Percentiles rank a stretch among this genome's conserved stretches.
Conservation (phyloP, 23 tunicate species). For the Aplidium turbinatum region DNA sequence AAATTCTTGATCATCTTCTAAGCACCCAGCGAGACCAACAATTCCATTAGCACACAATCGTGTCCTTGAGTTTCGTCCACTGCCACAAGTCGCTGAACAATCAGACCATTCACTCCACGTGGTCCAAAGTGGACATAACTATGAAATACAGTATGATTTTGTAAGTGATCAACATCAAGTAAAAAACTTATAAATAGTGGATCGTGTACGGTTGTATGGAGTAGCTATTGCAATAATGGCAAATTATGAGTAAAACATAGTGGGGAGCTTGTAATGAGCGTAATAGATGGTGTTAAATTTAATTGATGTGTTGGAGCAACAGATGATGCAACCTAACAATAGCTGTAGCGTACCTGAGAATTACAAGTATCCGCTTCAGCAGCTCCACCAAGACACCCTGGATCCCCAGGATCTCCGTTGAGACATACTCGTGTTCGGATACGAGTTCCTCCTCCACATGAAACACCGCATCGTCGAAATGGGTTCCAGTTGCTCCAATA, state of each 20-base stretch:
- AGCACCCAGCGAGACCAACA: conserved; percentile 27
- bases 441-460: conserved; percentile 70
- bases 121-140: conserved; percentile 49
- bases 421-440: conserved; percentile 62
- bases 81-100: conserved; percentile 52
- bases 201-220: too few species aligned
- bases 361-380: conserved; percentile 45
- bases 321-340: too few species aligned
- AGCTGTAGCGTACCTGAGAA: conserved; percentile 25
- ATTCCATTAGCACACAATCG: conserved; percentile 44
- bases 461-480: conserved; percentile 56
- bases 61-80: conserved; percentile 34
- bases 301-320: too few species aligned
- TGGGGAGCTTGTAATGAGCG: too few species aligned
- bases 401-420: conserved; percentile 58
- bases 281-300: too few species aligned
- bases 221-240: not conserved
- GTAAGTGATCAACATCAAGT: too few species aligned
- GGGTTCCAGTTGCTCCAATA: conserved; percentile 72
- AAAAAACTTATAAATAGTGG: not conserved
- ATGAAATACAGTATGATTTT: too few species aligned
- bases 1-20: not conserved
- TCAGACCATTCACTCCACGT: conserved; percentile 48
- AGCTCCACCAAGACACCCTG: conserved; percentile 51
- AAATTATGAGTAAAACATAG: not conserved